Evolutionary conservation across 2,888 invertebrate genomes (phyloP).

Genomic region (Andrena hattorfiana): DNA sequence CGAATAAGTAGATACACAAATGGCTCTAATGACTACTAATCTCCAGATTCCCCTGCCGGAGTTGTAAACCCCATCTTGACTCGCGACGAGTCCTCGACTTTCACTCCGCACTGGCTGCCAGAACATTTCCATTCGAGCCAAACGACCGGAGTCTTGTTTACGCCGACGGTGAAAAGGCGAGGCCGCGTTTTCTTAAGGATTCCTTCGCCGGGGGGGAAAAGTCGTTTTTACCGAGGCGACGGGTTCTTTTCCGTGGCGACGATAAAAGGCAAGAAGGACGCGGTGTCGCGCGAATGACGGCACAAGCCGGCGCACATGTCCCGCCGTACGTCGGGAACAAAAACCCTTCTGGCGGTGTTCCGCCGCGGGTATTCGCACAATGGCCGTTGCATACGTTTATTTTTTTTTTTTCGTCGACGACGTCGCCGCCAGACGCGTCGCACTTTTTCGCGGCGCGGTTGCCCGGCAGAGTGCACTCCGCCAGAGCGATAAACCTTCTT

Average conservation of each 20-base stretch:
- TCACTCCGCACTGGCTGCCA: too few species aligned
- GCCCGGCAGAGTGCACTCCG: background rate
- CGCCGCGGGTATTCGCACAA: conserved; percentile 54
- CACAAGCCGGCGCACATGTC: conserved; percentile 40
- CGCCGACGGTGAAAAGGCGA: background rate
- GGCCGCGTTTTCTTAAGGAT: background rate
- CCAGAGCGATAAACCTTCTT: background rate
- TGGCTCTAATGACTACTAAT: background rate
- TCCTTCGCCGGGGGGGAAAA: conserved; percentile 28
- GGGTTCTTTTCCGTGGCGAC: conserved; percentile 9
- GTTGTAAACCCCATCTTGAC: background rate
- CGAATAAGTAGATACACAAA: background rate
- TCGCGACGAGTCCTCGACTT: too few species aligned
- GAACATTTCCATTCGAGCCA: too few species aligned
- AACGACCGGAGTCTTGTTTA: background rate
- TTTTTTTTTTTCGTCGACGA: conserved; percentile 75
- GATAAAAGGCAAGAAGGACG: conserved; percentile 23
- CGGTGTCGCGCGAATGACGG: conserved; percentile 40
- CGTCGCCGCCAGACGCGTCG: conserved; percentile 70
- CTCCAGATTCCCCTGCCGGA: background rate
- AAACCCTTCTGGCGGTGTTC: conserved; percentile 72
- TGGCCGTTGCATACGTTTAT: conserved; percentile 67
- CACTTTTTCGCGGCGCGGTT: conserved; percentile 55
- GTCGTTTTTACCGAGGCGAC: background rate
- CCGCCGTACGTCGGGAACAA: conserved; percentile 76